Percentiles rank a stretch among this genome's conserved stretches.
Evolutionary conservation across 1,140 invertebrate genomes (phyloP).

Genomic region (Anthonomus grandis): DNA sequence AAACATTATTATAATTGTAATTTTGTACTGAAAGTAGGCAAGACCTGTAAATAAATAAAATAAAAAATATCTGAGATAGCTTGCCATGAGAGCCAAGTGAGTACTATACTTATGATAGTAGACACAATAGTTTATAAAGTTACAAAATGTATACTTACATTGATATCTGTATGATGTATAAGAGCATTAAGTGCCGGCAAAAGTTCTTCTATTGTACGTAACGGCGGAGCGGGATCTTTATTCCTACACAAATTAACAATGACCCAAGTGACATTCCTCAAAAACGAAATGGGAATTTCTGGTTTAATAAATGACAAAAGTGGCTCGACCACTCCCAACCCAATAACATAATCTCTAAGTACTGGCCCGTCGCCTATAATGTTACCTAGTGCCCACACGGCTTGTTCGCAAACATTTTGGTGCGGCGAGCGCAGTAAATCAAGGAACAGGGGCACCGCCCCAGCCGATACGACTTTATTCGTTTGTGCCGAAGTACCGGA

Average conservation of each 20-base stretch:
- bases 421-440: conserved; percentile 86
- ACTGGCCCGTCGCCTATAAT: conserved; percentile 91
- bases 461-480: conserved; percentile 88
- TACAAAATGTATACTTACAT: conserved; percentile 68
- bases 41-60: too few species aligned
- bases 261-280: conserved; percentile 97
- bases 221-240: conserved; percentile 89
- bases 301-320: conserved; percentile 89
- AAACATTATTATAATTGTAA: too few species aligned
- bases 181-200: conserved; percentile 91
- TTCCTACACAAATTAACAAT: conserved; percentile 96
- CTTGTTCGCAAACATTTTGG: conserved; percentile 98
- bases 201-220: conserved; percentile 85
- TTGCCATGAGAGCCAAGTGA: too few species aligned
- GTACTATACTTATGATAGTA: too few species aligned
- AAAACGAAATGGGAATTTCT: conserved; percentile 87
- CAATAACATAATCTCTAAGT: conserved; percentile 89
- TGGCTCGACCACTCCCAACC: conserved; percentile 84
- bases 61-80: too few species aligned
- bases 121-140: too few species aligned
- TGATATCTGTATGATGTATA: conserved; percentile 93
- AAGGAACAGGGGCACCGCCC: conserved; percentile 94
- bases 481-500: conserved; percentile 96
- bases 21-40: too few species aligned
- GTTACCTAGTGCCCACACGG: conserved; percentile 95